Conservation (phyloP, 2,888 invertebrate species). For the Zaprionus lineosus region DNA sequence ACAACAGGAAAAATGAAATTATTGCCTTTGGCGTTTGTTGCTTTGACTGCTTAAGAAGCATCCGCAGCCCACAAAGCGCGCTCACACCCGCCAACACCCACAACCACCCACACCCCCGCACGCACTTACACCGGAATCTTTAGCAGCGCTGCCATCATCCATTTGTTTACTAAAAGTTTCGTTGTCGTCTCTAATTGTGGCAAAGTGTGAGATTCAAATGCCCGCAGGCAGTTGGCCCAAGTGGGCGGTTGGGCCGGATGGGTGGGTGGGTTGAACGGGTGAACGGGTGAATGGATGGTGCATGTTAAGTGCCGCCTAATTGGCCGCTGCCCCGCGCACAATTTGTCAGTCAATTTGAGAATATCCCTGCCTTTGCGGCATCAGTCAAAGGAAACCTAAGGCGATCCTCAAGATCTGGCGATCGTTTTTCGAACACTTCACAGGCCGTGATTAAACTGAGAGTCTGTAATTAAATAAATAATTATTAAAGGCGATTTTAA, state of each 20-base stretch:
- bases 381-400: too few species aligned
- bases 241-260: conserved; percentile 46
- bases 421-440: too few species aligned
- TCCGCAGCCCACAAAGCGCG: neutral
- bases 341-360: conserved; percentile 50
- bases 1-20: conserved; percentile 66
- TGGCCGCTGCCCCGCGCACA: conserved; percentile 51
- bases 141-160: too few species aligned
- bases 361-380: too few species aligned
- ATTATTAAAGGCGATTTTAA: too few species aligned
- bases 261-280: neutral
- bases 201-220: conserved; percentile 73
- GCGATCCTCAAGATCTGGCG: too few species aligned
- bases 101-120: neutral
- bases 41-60: conserved; percentile 25
- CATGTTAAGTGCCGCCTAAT: conserved; percentile 59
- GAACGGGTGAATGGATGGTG: conserved; percentile 17
- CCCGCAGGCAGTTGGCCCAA: conserved; percentile 61
- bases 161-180: conserved; percentile 61
- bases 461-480: too few species aligned
- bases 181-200: conserved; percentile 65
- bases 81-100: neutral
- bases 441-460: too few species aligned
- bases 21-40: conserved; percentile 58
- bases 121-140: neutral